phyloP scores from a whole-genome alignment of 2,888 invertebrate genomes.

The Incurvaria masculella region DNA sequence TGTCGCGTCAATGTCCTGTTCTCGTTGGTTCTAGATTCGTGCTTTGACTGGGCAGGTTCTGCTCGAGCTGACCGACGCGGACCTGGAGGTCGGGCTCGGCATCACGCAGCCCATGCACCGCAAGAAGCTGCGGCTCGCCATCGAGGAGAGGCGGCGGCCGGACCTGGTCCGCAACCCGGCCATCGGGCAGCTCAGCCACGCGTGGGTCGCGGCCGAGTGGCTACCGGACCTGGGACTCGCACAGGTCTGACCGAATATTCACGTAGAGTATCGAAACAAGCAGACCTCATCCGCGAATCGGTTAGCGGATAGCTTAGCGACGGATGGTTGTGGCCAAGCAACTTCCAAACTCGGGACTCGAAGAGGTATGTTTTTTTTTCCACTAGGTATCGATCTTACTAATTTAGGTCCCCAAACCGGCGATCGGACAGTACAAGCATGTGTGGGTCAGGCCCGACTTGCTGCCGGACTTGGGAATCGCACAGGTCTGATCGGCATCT shows the following conservation, averaged over 20 bases:
- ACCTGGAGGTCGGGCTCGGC: constrained; percentile 88
- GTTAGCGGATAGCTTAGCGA: no score
- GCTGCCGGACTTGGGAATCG: no score
- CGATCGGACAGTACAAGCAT: no score
- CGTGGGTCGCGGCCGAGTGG: constrained; percentile 94
- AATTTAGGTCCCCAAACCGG: no score
- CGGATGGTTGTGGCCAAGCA: no score
- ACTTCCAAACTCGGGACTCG: no score
- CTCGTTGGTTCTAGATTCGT: constrained; percentile 65
- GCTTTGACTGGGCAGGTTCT: constrained; percentile 77
- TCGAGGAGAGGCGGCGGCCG: constrained; percentile 89
- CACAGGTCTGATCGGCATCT: no score
- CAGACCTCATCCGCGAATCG: no score
- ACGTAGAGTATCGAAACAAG: not conserved
- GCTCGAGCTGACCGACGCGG: constrained; percentile 86
- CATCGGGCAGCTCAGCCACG: constrained; percentile 84
- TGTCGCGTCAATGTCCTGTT: constrained; percentile 56
- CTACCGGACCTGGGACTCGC: constrained; percentile 87
- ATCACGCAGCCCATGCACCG: constrained; percentile 90
- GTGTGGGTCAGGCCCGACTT: no score
- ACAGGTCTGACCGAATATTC: constrained; percentile 45
- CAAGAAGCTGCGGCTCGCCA: constrained; percentile 88
- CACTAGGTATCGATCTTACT: no score
- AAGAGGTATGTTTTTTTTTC: no score
- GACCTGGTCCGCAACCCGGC: constrained; percentile 83